phyloP scores from a whole-genome alignment of 1,140 invertebrate species.

The Colletes latitarsis region DNA sequence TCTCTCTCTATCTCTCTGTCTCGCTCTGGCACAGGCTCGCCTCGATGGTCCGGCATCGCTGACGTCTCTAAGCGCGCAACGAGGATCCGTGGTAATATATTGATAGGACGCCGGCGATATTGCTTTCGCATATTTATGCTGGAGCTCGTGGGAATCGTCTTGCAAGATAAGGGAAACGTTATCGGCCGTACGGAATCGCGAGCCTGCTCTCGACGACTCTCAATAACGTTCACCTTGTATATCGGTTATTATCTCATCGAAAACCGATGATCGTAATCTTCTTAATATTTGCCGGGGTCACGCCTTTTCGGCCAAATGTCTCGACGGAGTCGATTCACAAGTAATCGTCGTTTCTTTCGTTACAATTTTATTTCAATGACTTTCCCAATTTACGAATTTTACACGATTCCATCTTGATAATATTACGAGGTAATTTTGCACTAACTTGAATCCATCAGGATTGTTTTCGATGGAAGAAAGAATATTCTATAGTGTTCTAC shows the following conservation, averaged over 20 bases:
- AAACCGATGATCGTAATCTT: conserved; percentile 44
- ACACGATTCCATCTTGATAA: too few relatives aligned
- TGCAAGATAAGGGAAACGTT: conserved; percentile 31
- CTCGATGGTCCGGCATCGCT: conserved; percentile 16
- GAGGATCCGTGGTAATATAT: conserved; percentile 51
- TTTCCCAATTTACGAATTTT: too few relatives aligned
- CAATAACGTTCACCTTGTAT: conserved; percentile 10
- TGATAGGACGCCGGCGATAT: conserved; percentile 56
- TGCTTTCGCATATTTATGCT: conserved; percentile 56
- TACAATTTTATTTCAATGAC: too few relatives aligned
- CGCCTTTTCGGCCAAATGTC: conserved; percentile 29
- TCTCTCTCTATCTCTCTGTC: not conserved
- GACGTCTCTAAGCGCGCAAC: conserved; percentile 47
- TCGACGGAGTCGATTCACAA: not conserved
- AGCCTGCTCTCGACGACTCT: not conserved
- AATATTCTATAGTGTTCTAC: too few relatives aligned
- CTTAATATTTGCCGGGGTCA: conserved; percentile 46
- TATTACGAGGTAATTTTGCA: too few relatives aligned
- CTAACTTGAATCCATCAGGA: too few relatives aligned
- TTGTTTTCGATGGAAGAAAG: too few relatives aligned
- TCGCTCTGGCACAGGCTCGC: not conserved
- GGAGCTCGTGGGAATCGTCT: conserved; percentile 54
- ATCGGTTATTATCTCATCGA: conserved; percentile 23
- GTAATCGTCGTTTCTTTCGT: too few relatives aligned
- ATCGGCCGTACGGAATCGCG: conserved; percentile 21